Base-by-base conservation (phyloP, 1,140 invertebrate species). In the Calephelis virginiensis region DNA sequence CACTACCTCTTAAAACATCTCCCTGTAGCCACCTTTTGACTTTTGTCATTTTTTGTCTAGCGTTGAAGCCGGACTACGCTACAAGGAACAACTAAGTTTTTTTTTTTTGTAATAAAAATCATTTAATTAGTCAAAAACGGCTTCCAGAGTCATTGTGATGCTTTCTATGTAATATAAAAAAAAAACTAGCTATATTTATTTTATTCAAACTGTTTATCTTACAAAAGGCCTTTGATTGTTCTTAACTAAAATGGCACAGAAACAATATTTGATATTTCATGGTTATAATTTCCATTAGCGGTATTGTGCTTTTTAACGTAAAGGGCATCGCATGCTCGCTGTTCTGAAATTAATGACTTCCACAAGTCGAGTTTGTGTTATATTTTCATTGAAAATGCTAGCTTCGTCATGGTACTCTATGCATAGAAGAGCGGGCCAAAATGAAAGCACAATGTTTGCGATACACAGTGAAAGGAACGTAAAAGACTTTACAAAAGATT, bases 401-500 rank as follows among this genome's bases (percentile, higher is more conserved):
- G 66, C 70, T 67, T 53, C 65, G 56, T 69, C 75, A 70, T 71
- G 66, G 56, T 56, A 61, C 75, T 72, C 69, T 71, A 69, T 79
- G 78, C 80, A 82, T 80, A 80, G 72, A 64, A 63, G 72, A 84
- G 76, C 63, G 61, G 66, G 17, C 69, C 60, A 63, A 76, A 78
- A 81, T 80, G 72, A 69, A 78, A 76, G 74, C 71, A 72, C 76
- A 81, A 78, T 81, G 81, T 84, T 84, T 81, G 75, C 73, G 56
- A 71, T 66, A 68, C 62, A 63, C 66, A 70, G 69, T 70, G 70
- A 73, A 73, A 64, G 60, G 64, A 72, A 40, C 64, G 63, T 60
- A 60, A 72, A 72, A 69, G 71, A 69, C 60, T 68, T 67, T 62
- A 73, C 65, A 73, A 68, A 73, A 70, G 66, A 66, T 68, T 62